phyloP scores from a whole-genome alignment of 2,113 vertebrate genomes.

The Casuarius casuarius region DNA sequence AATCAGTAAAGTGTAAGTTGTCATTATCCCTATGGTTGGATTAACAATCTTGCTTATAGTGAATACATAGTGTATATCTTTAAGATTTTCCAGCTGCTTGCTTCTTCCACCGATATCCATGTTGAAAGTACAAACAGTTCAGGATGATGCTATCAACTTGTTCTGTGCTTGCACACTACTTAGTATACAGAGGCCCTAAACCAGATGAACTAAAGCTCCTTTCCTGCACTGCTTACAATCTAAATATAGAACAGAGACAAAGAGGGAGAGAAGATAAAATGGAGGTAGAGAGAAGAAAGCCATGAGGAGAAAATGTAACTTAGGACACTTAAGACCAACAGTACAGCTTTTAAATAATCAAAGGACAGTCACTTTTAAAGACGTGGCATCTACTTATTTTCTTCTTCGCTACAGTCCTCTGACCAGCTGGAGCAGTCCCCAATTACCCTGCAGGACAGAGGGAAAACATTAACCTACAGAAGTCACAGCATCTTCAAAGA shows the following conservation, averaged over 20 bases:
- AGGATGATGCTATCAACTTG: neutral
- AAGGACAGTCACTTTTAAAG: neutral
- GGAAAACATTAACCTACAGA: neutral
- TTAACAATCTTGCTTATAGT: neutral
- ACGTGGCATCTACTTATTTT: neutral
- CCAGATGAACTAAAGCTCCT: neutral
- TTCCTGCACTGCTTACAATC: fast-evolving
- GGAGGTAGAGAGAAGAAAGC: neutral
- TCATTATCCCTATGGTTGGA: fast-evolving
- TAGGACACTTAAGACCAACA: neutral
- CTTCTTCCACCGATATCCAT: neutral
- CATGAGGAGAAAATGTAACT: neutral
- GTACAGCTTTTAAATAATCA: fast-evolving
- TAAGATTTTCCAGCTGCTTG: neutral
- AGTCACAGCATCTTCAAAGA: neutral
- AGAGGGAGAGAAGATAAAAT: neutral
- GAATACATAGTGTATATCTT: neutral
- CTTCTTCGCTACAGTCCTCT: neutral
- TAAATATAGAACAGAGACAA: neutral
- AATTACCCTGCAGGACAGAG: neutral
- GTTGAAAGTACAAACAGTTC: neutral
- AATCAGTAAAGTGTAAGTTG: neutral
- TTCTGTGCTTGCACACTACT: neutral
- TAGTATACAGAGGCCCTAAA: neutral
- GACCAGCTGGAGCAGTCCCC: neutral